phyloP scores from a whole-genome alignment of 2,113 vertebrate species.

The Procavia capensis region DNA sequence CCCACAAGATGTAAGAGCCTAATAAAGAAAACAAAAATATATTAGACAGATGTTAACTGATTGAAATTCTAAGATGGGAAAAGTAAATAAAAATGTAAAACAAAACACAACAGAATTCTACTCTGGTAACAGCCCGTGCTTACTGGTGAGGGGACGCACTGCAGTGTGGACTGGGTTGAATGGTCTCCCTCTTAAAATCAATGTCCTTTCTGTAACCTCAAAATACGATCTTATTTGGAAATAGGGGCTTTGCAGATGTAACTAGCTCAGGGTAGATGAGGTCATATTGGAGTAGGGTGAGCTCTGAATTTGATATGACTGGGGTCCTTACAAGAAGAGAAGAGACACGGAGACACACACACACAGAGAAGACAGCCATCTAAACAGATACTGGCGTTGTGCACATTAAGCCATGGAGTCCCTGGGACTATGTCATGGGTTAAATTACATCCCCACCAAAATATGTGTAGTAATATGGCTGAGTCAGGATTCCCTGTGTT shows the following conservation, averaged over 20 bases:
- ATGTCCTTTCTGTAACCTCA: too few relatives aligned
- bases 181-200: too few relatives aligned
- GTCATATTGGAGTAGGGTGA: too few relatives aligned
- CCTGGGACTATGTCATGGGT: neutral
- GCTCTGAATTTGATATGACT: neutral
- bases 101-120: neutral
- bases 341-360: neutral
- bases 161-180: neutral
- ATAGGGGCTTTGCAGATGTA: too few relatives aligned
- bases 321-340: neutral
- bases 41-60: neutral
- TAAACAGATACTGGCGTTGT: neutral
- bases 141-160: neutral
- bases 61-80: neutral
- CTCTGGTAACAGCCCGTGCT: neutral
- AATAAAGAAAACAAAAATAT: constrained; percentile 8
- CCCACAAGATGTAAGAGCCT: neutral
- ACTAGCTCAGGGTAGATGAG: too few relatives aligned
- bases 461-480: too few relatives aligned
- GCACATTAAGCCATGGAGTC: neutral
- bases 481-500: too few relatives aligned
- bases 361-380: neutral
- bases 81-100: neutral
- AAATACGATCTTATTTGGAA: too few relatives aligned
- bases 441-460: too few relatives aligned